These are phyloP conservation scores for Enoplosus armatus DNA, from an alignment of 2,797 vertebrate genomes.

Conservation along the genomic window DNA sequence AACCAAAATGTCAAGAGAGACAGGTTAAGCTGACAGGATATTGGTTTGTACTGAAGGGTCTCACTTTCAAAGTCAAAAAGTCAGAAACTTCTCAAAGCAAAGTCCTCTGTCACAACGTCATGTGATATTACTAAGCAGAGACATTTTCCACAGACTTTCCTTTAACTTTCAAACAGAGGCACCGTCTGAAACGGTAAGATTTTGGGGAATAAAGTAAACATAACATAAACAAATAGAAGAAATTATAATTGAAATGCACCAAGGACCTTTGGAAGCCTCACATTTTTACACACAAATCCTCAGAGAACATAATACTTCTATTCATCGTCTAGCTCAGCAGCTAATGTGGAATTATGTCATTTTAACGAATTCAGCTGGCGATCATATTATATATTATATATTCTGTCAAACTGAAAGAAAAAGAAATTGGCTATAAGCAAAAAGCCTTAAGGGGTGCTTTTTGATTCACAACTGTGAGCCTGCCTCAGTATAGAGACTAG, in stretches of 20 bases:
- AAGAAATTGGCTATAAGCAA: conserved; percentile 9
- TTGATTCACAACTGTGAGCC: conserved; percentile 38
- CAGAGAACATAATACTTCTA: neutral
- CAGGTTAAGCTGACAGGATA: conserved; percentile 70
- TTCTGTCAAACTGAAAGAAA: conserved; percentile 5
- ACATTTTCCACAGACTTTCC: conserved; percentile 53
- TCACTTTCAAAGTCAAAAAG: conserved; percentile 76
- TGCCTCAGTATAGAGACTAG: conserved; percentile 38
- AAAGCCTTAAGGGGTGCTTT: conserved; percentile 30
- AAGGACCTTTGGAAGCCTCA: conserved; percentile 1
- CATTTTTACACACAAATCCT: neutral
- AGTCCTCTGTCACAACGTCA: conserved; percentile 18
- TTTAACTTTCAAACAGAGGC: conserved; percentile 52
- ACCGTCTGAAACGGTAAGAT: conserved; percentile 4
- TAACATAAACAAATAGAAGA: conserved; percentile 41
- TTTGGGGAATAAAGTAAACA: conserved; percentile 1
- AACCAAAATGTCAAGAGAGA: conserved; percentile 68
- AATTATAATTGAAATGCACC: conserved; percentile 15
- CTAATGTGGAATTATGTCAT: conserved; percentile 28
- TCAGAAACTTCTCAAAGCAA: conserved; percentile 59
- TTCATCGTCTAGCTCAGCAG: conserved; percentile 11
- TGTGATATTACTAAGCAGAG: conserved; percentile 17
- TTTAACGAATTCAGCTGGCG: conserved; percentile 21
- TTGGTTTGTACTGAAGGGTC: conserved; percentile 57
- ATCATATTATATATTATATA: neutral